Evolutionary conservation across 1,140 invertebrate genomes (phyloP), one percentile per base, ranked within the genome.

Genomic region (Zaprionus kolodkinae): DNA sequence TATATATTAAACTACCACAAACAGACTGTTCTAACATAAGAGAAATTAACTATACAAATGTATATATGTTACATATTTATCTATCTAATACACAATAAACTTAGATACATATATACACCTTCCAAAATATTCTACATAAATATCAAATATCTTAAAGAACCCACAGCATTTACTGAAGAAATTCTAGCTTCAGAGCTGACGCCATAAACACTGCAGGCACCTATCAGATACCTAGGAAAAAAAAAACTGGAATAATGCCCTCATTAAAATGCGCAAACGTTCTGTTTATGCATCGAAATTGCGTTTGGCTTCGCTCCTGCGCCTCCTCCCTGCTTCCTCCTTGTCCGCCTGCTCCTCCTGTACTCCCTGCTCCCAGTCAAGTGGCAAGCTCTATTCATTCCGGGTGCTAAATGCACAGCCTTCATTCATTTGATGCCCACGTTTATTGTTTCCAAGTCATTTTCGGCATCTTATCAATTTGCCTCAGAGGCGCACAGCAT

Each of bases 391-490:
- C 54, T 60, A 85, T 81, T 85, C 60, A 78, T 62, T 66, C 65
- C 65, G 30, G 48, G 55, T 72, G 78, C 61, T 78, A 73, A 79
- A 72, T 66, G 74, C 79, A 68, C 48, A 72, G 68, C 55, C 65
- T 78, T 85, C 73, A 78, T 76, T 78, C 78, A 71, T 79, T 89
- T 85, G 81, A 88, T 89, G 81, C 81, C 78, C 85, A 85, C 85
- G 85, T 89, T 89, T 89, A 89, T 89, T 89, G 85, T 89, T 89
- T 89, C 67, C 69, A 79, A 89, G 85, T 79, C 78, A 81, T 90
- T 89, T 89, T 79, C 78, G 78, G 86, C 85, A 79, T 89, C 86
- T 89, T 89, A 89, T 89, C 86, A 89, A 89, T 89, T 89, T 85
- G 79, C 73, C 86, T 89, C 72, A 60, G 56, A 81, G 78, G 43